Evolutionary conservation across 2,888 invertebrate genomes (phyloP).

Genomic region (Drosophila pegasa): DNA sequence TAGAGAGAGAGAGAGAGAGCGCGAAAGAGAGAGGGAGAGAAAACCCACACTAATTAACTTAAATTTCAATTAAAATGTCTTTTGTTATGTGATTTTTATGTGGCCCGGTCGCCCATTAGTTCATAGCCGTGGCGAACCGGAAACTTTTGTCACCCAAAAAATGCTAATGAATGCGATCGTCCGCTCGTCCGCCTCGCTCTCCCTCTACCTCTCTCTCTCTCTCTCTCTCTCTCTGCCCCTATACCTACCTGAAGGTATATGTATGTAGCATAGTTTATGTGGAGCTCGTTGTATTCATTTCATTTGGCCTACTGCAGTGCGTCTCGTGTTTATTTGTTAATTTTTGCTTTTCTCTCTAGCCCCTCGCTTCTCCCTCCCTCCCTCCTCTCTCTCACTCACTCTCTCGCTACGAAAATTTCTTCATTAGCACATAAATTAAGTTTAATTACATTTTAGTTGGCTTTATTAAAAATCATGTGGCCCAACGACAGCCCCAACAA

Average conservation of each 20-base stretch:
- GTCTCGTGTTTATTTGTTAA: conserved; percentile 66
- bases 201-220: background rate
- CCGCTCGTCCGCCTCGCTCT: conserved; percentile 26
- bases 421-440: conserved; percentile 80
- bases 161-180: conserved; percentile 73
- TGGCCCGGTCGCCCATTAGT: conserved; percentile 64
- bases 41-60: conserved; percentile 77
- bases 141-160: conserved; percentile 81
- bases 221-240: background rate
- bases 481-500: conserved; percentile 38
- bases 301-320: conserved; percentile 35
- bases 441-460: conserved; percentile 77
- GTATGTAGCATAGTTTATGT: conserved; percentile 1
- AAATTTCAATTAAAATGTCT: conserved; percentile 81
- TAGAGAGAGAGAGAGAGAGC: background rate
- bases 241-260: conserved; percentile 26
- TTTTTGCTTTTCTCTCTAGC: conserved; percentile 48
- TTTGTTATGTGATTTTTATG: conserved; percentile 79
- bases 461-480: conserved; percentile 70
- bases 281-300: conserved; percentile 59
- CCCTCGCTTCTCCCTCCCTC: conserved; percentile 19
- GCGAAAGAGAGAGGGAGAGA: conserved; percentile 19
- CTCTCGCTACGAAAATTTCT: conserved; percentile 68
- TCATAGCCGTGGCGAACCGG: conserved; percentile 78
- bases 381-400: conserved; percentile 5